Percentiles rank a stretch among this genome's conserved stretches.
These are phyloP conservation scores for Oscarella lobularis DNA, from an alignment of 37 sponge, comb jelly and placozoan genomes.

Conservation along the genomic window DNA sequence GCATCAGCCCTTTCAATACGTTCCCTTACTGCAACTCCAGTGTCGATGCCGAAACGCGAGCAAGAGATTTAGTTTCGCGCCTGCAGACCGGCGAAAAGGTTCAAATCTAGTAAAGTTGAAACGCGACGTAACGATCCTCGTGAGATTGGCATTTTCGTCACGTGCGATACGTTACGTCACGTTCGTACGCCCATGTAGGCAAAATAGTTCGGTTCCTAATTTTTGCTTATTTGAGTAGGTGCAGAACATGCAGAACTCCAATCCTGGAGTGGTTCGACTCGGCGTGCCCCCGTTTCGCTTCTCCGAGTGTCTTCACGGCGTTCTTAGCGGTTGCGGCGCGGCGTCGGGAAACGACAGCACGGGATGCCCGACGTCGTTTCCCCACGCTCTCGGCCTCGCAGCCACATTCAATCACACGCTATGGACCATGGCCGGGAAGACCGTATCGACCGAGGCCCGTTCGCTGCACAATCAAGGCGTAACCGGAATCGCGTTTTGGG, in stretches of 20 bases:
- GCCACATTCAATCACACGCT: conserved; percentile 1
- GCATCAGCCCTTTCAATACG: background rate
- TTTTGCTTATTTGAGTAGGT: too few relatives aligned
- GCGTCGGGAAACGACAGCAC: conserved; percentile 3
- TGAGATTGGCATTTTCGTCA: too few relatives aligned
- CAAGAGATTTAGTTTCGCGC: background rate
- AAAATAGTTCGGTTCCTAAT: too few relatives aligned
- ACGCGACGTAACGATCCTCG: too few relatives aligned
- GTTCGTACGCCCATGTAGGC: too few relatives aligned
- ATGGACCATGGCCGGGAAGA: background rate
- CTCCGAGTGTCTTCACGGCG: conserved; percentile 2
- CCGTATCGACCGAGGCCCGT: conserved; percentile 1
- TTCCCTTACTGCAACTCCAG: background rate
- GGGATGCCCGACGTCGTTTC: conserved; percentile 6
- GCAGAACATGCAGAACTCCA: background rate
- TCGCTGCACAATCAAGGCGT: background rate
- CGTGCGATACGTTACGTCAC: too few relatives aligned
- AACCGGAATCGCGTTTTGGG: background rate
- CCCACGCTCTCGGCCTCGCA: background rate
- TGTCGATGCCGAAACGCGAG: background rate
- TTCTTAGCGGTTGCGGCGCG: conserved; percentile 6
- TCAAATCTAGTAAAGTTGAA: too few relatives aligned
- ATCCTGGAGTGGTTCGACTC: background rate
- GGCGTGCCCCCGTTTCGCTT: background rate
- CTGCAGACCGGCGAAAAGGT: background rate